Evolutionary conservation across 2,888 invertebrate species (phyloP).

Genomic region (Choreutis nemorana): DNA sequence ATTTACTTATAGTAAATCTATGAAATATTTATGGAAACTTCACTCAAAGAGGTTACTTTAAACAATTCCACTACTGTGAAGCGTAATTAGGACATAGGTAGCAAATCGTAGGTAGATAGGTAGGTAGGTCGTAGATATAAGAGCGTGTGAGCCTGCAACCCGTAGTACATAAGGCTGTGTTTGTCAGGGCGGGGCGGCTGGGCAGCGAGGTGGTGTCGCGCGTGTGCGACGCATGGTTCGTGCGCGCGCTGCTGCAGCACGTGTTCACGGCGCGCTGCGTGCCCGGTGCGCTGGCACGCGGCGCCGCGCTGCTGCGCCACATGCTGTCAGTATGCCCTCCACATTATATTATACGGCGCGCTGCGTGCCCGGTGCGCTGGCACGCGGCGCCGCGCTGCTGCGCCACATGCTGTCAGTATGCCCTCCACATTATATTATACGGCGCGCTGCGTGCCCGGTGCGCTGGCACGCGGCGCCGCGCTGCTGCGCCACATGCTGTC

Average conservation of each 20-base stretch:
- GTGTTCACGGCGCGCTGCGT: constrained; percentile 69
- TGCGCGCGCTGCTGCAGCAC: constrained; percentile 69
- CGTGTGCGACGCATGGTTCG: constrained; percentile 17
- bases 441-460: constrained; percentile 10
- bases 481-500: constrained; percentile 14
- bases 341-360: constrained; percentile 7
- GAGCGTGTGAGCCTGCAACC: too few relatives aligned
- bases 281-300: constrained; percentile 77
- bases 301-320: constrained; percentile 76
- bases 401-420: constrained; percentile 8
- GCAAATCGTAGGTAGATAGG: too few relatives aligned
- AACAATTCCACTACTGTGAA: too few relatives aligned
- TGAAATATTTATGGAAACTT: too few relatives aligned
- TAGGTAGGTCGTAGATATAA: too few relatives aligned
- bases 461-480: constrained; percentile 19
- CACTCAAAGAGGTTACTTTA: too few relatives aligned
- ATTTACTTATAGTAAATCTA: too few relatives aligned
- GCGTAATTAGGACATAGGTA: too few relatives aligned
- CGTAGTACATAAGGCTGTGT: too few relatives aligned
- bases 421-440: background rate
- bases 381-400: constrained; percentile 59
- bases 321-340: constrained; percentile 22
- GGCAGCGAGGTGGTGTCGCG: constrained; percentile 11
- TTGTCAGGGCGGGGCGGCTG: background rate
- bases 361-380: constrained; percentile 15